A percentile compares a stretch with the other conserved stretches of the same genome.
Conservation (phyloP, 2,113 vertebrate species). For the Paradoxurus hermaphroditus region DNA sequence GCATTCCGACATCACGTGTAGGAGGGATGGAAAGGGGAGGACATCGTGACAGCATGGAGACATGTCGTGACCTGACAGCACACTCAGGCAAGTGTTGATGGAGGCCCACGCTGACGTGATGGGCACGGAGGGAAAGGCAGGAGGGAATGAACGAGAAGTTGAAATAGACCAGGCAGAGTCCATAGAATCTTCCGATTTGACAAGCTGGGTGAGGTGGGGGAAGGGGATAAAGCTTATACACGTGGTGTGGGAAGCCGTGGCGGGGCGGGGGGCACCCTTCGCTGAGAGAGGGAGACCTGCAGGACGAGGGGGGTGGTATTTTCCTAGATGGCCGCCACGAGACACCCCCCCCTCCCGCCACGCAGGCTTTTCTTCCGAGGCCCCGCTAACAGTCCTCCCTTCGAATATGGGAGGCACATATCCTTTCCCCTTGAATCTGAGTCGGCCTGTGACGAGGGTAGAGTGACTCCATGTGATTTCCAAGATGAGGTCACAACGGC, state of each 20-base stretch:
- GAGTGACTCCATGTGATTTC: background rate
- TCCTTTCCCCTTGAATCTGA: background rate
- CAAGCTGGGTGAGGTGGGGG: background rate
- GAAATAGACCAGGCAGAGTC: background rate
- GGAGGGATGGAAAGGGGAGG: background rate
- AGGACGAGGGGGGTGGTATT: background rate
- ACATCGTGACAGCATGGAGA: fast-evolving
- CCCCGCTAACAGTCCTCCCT: background rate
- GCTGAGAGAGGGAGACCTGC: background rate
- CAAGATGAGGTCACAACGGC: background rate
- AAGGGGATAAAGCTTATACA: too few species aligned
- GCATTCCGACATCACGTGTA: background rate
- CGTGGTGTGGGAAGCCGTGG: too few species aligned
- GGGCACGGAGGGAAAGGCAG: background rate
- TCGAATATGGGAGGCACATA: background rate
- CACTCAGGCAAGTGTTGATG: background rate
- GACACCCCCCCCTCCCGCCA: background rate
- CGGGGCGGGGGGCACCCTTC: background rate
- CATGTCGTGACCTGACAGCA: fast-evolving
- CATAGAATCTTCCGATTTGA: background rate
- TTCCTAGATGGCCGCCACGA: background rate
- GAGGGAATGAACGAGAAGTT: background rate
- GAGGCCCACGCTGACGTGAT: fast-evolving
- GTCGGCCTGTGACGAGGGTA: background rate
- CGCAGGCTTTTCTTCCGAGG: background rate